Evolutionary conservation across 2,888 invertebrate species (phyloP).

Genomic region (Gastrophysa polygoni): DNA sequence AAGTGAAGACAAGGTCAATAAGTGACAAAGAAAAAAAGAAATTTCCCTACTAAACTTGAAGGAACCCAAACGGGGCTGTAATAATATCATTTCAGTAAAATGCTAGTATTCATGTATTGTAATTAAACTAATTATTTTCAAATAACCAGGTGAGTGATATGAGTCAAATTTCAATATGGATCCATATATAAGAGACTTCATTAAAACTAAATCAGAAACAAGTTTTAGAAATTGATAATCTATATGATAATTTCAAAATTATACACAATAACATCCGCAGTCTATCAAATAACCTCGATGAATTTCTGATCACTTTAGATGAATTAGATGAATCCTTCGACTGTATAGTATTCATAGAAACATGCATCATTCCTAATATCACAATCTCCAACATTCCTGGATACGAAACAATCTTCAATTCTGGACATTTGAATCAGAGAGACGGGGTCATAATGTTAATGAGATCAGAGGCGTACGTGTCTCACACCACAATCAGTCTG

Average conservation of each 20-base stretch:
- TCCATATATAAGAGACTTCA: conserved; percentile 4
- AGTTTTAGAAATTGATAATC: not conserved
- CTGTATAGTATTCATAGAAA: conserved; percentile 1
- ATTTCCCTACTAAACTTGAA: not conserved
- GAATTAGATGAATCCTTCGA: not conserved
- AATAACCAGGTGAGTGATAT: too few species aligned
- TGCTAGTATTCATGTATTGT: too few species aligned
- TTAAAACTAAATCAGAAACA: not conserved
- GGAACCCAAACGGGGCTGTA: too few species aligned
- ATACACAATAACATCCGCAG: conserved; percentile 3
- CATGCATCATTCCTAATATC: not conserved
- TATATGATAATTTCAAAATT: not conserved
- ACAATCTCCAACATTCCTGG: not conserved
- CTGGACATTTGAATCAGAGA: not conserved
- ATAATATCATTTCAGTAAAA: too few species aligned
- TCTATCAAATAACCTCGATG: not conserved
- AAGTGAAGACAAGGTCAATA: not conserved
- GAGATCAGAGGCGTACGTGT: not conserved
- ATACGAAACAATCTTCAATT: not conserved
- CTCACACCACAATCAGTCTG: not conserved
- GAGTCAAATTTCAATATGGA: not conserved
- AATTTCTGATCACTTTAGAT: not conserved
- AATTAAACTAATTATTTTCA: too few species aligned
- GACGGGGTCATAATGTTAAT: conserved; percentile 1
- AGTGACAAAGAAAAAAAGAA: not conserved